phyloP scores from a whole-genome alignment of 2,113 vertebrate genomes.

The Salminus brasiliensis region DNA sequence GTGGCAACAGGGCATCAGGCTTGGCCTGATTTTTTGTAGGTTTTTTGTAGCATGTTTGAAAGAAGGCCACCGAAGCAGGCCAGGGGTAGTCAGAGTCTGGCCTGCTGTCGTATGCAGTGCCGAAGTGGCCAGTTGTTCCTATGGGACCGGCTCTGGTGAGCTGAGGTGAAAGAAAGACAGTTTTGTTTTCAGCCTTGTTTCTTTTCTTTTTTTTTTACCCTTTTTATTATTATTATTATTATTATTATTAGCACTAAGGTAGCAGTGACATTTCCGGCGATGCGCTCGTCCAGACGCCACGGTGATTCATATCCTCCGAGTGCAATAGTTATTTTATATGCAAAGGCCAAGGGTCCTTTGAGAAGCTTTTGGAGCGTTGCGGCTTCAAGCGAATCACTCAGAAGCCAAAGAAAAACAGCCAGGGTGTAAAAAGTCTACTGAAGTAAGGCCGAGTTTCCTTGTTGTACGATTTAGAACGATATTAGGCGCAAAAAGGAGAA shows the following conservation, averaged over 20 bases:
- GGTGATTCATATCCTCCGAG: conserved; percentile 15
- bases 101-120: conserved; percentile 8
- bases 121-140: conserved; percentile 13
- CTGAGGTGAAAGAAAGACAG: background rate
- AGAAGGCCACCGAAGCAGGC: conserved; percentile 2
- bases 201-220: too few relatives aligned
- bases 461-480: background rate
- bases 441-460: background rate
- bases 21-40: background rate
- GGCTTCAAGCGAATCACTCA: background rate
- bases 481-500: background rate
- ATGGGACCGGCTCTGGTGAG: background rate
- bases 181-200: background rate
- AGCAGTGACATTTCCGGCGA: background rate
- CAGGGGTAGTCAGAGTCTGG: conserved; percentile 9
- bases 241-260: too few relatives aligned
- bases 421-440: background rate
- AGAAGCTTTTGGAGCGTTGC: background rate
- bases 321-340: conserved; percentile 3
- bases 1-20: conserved; percentile 9
- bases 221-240: too few relatives aligned
- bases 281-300: background rate
- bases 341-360: background rate
- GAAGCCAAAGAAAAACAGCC: background rate
- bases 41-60: background rate